Evolutionary conservation across 2,888 invertebrate species (phyloP).

Genomic region (Eupelmus urozonus): DNA sequence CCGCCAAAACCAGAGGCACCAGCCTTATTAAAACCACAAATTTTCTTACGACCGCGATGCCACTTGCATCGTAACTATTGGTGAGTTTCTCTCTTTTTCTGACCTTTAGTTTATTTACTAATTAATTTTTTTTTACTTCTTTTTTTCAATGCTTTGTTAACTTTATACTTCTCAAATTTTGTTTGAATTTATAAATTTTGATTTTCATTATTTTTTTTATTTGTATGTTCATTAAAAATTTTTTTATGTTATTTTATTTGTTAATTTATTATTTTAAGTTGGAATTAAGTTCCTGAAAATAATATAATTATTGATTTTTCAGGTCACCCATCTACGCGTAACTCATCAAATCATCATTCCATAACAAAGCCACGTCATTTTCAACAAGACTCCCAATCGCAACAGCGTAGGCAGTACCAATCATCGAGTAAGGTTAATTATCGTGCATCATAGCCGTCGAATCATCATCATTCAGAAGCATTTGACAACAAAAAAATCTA

Average conservation of each 20-base stretch:
- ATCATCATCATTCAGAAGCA: slow-evolving; percentile 54
- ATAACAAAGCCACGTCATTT: slow-evolving; percentile 68
- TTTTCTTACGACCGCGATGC: slow-evolving; percentile 74
- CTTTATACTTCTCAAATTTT: slow-evolving; percentile 14
- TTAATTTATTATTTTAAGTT: slow-evolving; percentile 65
- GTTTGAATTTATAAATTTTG: slow-evolving; percentile 16
- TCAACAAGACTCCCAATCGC: slow-evolving; percentile 66
- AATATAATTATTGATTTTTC: slow-evolving; percentile 64
- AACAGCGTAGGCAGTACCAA: slow-evolving; percentile 69
- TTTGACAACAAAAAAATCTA: slow-evolving; percentile 44
- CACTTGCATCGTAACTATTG: slow-evolving; percentile 75
- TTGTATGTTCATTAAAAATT: slow-evolving; percentile 14
- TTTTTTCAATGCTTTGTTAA: slow-evolving; percentile 47
- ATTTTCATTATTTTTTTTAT: slow-evolving; percentile 42
- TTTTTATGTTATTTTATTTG: slow-evolving; percentile 64
- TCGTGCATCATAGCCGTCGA: slow-evolving; percentile 63
- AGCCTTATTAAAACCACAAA: slow-evolving; percentile 85
- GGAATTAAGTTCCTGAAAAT: slow-evolving; percentile 51
- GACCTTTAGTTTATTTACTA: slow-evolving; percentile 44
- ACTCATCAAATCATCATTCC: slow-evolving; percentile 76
- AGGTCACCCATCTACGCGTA: slow-evolving; percentile 74
- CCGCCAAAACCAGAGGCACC: slow-evolving; percentile 88
- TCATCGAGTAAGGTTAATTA: slow-evolving; percentile 70
- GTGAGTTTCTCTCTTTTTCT: slow-evolving; percentile 72
- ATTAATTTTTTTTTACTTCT: slow-evolving; percentile 64